phyloP scores from a whole-genome alignment of 1,140 invertebrate genomes.

The Habropoda laboriosa region DNA sequence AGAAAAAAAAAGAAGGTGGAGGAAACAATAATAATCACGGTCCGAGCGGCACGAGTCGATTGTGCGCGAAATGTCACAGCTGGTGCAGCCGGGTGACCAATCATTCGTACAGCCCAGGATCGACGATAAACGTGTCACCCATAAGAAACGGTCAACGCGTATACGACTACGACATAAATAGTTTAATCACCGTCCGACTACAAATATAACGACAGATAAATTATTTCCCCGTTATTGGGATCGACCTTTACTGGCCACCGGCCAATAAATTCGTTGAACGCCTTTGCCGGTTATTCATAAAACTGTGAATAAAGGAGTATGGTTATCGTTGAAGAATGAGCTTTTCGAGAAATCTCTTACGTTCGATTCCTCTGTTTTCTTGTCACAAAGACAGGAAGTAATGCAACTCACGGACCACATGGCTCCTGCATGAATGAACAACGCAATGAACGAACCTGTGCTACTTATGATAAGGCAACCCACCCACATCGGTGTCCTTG shows the following conservation, averaged over 20 bases:
- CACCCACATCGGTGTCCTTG: not conserved
- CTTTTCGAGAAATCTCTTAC: too few species aligned
- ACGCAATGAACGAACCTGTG: constrained; percentile 42
- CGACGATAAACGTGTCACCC: not conserved
- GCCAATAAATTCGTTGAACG: not conserved
- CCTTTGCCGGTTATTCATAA: not conserved
- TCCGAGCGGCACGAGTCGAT: constrained; percentile 53
- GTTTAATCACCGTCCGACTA: not conserved
- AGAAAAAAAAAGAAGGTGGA: constrained; percentile 15
- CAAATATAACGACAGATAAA: not conserved
- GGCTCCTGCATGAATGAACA: constrained; percentile 59
- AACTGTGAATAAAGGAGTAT: not conserved
- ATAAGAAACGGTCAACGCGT: not conserved
- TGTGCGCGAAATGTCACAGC: constrained; percentile 61
- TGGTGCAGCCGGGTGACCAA: constrained; percentile 33
- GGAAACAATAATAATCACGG: constrained; percentile 66
- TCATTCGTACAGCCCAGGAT: not conserved
- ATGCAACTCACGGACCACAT: constrained; percentile 52
- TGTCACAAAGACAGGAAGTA: constrained; percentile 53
- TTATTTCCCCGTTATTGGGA: not conserved
- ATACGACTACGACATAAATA: not conserved
- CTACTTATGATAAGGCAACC: constrained; percentile 19
- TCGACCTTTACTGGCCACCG: not conserved
- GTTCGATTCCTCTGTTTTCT: constrained; percentile 15
- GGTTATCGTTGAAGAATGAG: too few species aligned